Evolutionary conservation across 2,888 invertebrate species (phyloP).

Genomic region (Caenorhabditis zanzibari): DNA sequence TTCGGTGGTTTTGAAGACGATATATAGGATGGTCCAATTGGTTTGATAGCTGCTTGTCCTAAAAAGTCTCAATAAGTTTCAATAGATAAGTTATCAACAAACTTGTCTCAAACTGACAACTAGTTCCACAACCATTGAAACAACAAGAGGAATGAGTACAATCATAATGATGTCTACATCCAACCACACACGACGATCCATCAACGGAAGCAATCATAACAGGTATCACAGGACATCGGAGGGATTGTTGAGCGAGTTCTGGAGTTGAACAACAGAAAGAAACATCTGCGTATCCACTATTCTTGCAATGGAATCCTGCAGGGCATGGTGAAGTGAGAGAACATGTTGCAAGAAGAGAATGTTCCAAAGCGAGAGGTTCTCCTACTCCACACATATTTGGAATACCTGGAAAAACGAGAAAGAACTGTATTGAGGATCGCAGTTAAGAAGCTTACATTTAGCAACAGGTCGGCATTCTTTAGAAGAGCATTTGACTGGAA

Average conservation of each 20-base stretch:
- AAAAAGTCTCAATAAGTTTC: neutral
- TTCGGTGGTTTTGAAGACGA: conserved; percentile 20
- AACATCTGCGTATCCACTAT: conserved; percentile 71
- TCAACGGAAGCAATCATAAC: conserved; percentile 66
- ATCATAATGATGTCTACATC: conserved; percentile 70
- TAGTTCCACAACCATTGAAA: conserved; percentile 79
- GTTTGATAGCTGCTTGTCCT: conserved; percentile 50
- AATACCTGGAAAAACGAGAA: conserved; percentile 69
- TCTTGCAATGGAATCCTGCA: conserved; percentile 76
- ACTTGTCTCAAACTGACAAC: conserved; percentile 74
- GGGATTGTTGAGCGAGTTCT: conserved; percentile 50
- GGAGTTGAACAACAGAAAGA: conserved; percentile 79
- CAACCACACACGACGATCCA: conserved; percentile 71
- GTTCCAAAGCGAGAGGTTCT: conserved; percentile 71
- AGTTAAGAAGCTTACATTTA: conserved; percentile 66
- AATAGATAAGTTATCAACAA: too few species aligned
- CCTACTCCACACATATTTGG: conserved; percentile 76
- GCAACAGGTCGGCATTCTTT: conserved; percentile 71
- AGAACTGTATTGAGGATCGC: neutral
- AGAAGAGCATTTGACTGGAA: conserved; percentile 71
- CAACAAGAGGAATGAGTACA: conserved; percentile 76
- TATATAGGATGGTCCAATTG: conserved; percentile 13
- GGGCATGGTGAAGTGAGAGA: conserved; percentile 73
- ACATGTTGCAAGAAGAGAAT: conserved; percentile 72
- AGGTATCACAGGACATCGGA: conserved; percentile 63